Base-by-base conservation (phyloP, 1,140 invertebrate species). In the Hormaphis cornu region DNA sequence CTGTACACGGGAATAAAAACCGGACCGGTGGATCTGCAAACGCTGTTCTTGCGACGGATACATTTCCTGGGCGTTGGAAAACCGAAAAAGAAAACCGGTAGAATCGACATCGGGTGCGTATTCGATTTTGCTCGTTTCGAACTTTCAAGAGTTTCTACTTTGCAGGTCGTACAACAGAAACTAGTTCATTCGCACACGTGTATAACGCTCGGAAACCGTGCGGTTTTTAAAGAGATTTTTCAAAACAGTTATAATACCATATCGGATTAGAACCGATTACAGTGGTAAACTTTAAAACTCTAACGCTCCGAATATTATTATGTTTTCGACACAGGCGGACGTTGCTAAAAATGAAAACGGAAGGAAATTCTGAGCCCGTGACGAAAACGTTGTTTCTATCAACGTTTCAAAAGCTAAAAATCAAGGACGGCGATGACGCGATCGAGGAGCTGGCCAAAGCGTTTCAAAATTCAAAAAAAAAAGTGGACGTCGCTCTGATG, bases 371-470 rank as follows among this genome's bases (percentile, higher is more conserved):
- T n/a, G 53, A 58, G 10, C 7, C 54, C 1, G 18, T 58, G 35
- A 40, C 8, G 3, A 24, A 16, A n/a, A 37, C 1, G 0, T 12
- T 24, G 20, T 58, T 58, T 58, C 4, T 40, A 8, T 58, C 35
- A 40, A 58, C 35, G 35, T 58, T 58, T 24, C 12, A n/a, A 50
- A 46, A 42, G n/a, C n/a, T 63, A 20, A 66, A 66, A 7, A 30
- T 61, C 14, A 50, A 66, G 2, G 30, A 0, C 2, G 7, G 3
- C 5, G 26, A 20, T 0, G 61, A 33, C n/a, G 10, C 50, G 24
- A 22, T 48, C 3, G 1, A 5, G 6, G 42, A 20, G 16, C 24
- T 66, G 20, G 61, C 61, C n/a, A 6, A 50, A 22, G 18, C 22
- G 14, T 66, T 66, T 22, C 20, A 1, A 6, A 50, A 30, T 33